Conservation (phyloP, 30 jellyfish, hydroid and myxozoan genomes). For the Aurelia coerulea region DNA sequence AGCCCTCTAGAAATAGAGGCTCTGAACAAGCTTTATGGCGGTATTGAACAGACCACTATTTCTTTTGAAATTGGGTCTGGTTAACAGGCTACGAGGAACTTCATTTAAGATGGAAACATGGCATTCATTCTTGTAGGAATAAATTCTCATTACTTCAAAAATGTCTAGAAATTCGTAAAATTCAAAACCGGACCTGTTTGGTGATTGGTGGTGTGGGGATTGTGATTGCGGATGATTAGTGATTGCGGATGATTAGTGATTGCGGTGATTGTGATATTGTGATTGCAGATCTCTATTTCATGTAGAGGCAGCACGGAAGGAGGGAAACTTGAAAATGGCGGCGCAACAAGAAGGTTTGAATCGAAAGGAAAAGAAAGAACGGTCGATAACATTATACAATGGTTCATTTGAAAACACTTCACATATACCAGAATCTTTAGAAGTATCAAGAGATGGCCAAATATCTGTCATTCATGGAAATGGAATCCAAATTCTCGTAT, state of each 20-base stretch:
- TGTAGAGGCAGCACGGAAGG: not conserved
- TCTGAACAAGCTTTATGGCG: too few species aligned
- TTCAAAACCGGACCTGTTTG: too few species aligned
- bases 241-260: not conserved
- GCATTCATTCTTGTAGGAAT: too few species aligned
- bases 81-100: too few species aligned
- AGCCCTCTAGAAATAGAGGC: too few species aligned
- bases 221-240: too few species aligned
- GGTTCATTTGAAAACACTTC: constrained; percentile 9
- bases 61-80: too few species aligned
- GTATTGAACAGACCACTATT: too few species aligned
- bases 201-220: too few species aligned
- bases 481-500: constrained; percentile 57
- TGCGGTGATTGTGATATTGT: not conserved
- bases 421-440: constrained; percentile 7
- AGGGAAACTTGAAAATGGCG: constrained; percentile 15
- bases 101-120: too few species aligned
- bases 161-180: too few species aligned
- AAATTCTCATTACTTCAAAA: too few species aligned
- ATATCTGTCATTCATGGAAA: constrained; percentile 21
- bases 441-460: constrained; percentile 36
- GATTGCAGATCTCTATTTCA: not conserved
- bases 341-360: constrained; percentile 24
- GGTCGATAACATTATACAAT: constrained; percentile 6
- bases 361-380: not conserved